phyloP scores from a whole-genome alignment of 2,888 invertebrate genomes.

The Tetramorium bicarinatum region DNA sequence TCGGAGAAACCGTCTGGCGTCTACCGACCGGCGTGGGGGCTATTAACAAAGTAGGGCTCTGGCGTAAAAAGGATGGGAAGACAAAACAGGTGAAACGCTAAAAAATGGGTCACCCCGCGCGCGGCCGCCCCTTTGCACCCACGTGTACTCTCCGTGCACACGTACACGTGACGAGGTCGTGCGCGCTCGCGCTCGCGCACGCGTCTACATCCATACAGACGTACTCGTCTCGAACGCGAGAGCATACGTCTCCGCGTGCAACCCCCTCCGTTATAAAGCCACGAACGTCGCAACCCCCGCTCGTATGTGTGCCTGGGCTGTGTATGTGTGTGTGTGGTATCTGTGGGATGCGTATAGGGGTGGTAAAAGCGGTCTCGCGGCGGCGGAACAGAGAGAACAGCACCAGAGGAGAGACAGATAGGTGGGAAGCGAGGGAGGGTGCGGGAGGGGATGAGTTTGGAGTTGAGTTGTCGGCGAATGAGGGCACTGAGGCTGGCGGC shows the following conservation, averaged over 20 bases:
- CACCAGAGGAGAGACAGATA: constrained; percentile 62
- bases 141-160: constrained; percentile 4
- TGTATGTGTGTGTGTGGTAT: constrained; percentile 23
- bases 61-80: constrained; percentile 77
- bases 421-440: constrained; percentile 32
- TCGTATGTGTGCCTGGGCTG: not conserved
- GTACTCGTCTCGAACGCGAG: constrained; percentile 9
- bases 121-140: constrained; percentile 21
- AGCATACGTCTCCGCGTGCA: constrained; percentile 53
- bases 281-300: constrained; percentile 13
- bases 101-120: constrained; percentile 77
- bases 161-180: not conserved
- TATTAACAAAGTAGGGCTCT: constrained; percentile 79
- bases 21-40: constrained; percentile 70
- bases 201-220: not conserved
- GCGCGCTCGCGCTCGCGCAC: not conserved
- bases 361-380: constrained; percentile 59
- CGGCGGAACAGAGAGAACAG: constrained; percentile 50
- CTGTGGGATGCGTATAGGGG: constrained; percentile 54
- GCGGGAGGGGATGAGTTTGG: constrained; percentile 75
- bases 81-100: constrained; percentile 80
- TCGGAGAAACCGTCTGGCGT: constrained; percentile 75
- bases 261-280: constrained; percentile 51
- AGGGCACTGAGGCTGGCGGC: constrained; percentile 83
- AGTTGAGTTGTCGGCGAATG: constrained; percentile 82